Evolutionary conservation across 2,888 invertebrate species (phyloP).

Genomic region (Morpho helenor): DNA sequence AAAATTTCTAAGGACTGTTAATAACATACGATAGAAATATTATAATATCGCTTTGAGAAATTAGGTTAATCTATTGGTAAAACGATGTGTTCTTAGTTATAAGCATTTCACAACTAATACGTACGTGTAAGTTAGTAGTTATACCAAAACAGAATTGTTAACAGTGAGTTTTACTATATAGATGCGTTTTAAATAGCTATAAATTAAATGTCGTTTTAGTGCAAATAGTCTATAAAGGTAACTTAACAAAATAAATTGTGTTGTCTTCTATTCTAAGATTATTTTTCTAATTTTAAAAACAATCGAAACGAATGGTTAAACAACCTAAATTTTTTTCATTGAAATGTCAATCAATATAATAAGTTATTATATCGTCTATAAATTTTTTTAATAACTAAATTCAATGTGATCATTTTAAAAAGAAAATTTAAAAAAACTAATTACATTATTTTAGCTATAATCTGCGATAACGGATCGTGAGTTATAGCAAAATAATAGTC

Average conservation of each 20-base stretch:
- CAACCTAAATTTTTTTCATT: too few relatives aligned
- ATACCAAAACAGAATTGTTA: conserved; percentile 6
- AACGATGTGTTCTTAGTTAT: conserved; percentile 30
- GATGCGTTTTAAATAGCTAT: conserved; percentile 1
- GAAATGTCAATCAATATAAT: too few relatives aligned
- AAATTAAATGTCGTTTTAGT: background rate
- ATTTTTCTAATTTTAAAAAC: background rate
- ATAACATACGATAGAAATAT: conserved; percentile 10
- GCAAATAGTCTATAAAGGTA: background rate
- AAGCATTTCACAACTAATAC: conserved; percentile 27
- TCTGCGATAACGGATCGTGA: too few relatives aligned
- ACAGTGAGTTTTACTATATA: conserved; percentile 2
- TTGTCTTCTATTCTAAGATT: background rate
- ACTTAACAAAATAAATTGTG: background rate
- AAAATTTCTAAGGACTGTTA: background rate
- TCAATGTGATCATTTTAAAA: too few relatives aligned
- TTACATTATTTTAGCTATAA: too few relatives aligned
- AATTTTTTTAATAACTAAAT: too few relatives aligned
- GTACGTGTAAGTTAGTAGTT: conserved; percentile 13
- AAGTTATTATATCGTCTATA: too few relatives aligned
- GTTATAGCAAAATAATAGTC: too few relatives aligned
- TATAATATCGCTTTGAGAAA: conserved; percentile 7
- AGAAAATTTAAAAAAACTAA: too few relatives aligned
- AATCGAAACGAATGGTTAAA: too few relatives aligned
- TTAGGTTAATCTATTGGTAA: conserved; percentile 6